phyloP scores from a whole-genome alignment of 2,888 invertebrate species.

The Sylvicola cinctus region DNA sequence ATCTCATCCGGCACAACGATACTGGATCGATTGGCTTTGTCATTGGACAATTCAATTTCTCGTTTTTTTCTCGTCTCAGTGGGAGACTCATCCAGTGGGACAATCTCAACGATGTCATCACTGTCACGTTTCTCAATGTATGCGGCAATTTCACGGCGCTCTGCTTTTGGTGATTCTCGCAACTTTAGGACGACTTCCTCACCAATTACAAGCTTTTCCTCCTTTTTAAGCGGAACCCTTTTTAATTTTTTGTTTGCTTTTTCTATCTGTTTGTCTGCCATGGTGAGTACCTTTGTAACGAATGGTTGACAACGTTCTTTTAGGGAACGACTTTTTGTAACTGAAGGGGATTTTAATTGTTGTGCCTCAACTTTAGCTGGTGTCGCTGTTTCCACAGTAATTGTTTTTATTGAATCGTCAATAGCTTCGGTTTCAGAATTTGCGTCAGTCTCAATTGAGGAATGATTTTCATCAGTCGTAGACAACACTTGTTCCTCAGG shows the following conservation, averaged over 20 bases:
- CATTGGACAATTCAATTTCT: not conserved
- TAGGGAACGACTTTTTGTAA: no score
- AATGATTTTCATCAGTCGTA: no score
- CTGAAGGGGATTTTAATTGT: no score
- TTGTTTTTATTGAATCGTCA: no score
- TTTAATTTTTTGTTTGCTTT: slow-evolving; percentile 19
- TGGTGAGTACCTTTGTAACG: slow-evolving; percentile 40
- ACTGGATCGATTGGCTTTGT: slow-evolving; percentile 8
- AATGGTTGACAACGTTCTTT: slow-evolving; percentile 34
- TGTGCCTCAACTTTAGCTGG: no score
- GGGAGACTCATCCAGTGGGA: slow-evolving; percentile 25
- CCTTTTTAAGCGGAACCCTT: slow-evolving; percentile 19
- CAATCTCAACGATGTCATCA: slow-evolving; percentile 23
- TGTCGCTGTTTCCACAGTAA: no score
- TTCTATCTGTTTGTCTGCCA: slow-evolving; percentile 38
- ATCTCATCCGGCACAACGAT: slow-evolving; percentile 23
- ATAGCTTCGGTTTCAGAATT: no score
- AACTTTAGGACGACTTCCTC: slow-evolving; percentile 34
- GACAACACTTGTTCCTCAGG: no score
- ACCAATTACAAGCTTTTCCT: slow-evolving; percentile 27
- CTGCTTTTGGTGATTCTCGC: slow-evolving; percentile 38
- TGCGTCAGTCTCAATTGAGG: no score
- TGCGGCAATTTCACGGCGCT: slow-evolving; percentile 26
- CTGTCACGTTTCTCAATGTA: slow-evolving; percentile 26
- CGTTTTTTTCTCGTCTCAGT: slow-evolving; percentile 18